Conservation (phyloP, 1,140 invertebrate species). For the Apis florea region DNA sequence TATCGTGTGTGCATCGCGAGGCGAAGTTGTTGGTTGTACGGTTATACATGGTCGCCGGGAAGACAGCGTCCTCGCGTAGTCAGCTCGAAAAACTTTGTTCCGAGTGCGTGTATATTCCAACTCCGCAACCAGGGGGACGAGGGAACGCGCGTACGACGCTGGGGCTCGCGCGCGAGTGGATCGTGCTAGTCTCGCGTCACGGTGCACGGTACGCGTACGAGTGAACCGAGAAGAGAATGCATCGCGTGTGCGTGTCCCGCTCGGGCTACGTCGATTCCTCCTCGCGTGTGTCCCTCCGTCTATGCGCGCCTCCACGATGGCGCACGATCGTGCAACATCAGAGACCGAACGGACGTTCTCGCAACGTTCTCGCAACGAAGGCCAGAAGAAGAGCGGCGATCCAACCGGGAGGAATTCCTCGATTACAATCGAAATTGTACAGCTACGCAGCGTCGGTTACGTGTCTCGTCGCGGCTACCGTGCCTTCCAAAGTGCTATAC, state of each 20-base stretch:
- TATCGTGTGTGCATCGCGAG: slow-evolving; percentile 1
- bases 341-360: neutral
- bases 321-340: neutral
- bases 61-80: neutral
- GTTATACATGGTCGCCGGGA: neutral
- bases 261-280: neutral
- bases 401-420: no score
- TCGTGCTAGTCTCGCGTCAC: slow-evolving; percentile 30
- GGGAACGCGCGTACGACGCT: slow-evolving; percentile 7
- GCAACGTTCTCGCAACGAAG: neutral
- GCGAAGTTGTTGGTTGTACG: neutral
- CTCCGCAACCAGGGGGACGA: neutral
- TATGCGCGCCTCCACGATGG: neutral
- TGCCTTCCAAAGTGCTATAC: neutral
- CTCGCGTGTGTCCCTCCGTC: slow-evolving; percentile 14
- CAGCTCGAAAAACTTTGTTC: neutral
- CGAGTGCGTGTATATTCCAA: neutral
- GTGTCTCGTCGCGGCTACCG: neutral
- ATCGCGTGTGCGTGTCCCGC: slow-evolving; percentile 37
- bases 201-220: slow-evolving; percentile 31
- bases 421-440: neutral
- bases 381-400: neutral
- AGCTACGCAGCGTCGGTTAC: neutral
- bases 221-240: neutral
- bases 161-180: slow-evolving; percentile 52